Base-by-base conservation (phyloP, 1,140 invertebrate species). In the Frieseomelitta varia region DNA sequence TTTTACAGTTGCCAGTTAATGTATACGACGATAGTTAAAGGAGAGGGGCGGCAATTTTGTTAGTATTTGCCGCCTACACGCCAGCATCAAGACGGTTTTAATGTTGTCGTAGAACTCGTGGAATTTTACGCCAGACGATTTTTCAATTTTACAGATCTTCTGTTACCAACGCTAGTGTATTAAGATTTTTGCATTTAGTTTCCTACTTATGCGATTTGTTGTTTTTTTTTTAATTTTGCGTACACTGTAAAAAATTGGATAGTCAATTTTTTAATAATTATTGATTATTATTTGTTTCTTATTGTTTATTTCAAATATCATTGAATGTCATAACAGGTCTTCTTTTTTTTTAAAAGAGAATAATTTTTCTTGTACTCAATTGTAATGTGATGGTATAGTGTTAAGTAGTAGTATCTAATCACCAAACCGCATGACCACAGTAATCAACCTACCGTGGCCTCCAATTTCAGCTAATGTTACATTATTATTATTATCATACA, bases 321-420 rank as follows among this genome's bases (percentile, higher is more conserved):
- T 17, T 27, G 12, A 27, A 11, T 34, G 24, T 58, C 34, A 19
- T n/a, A 30, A 51, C 30, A 19, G 24, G 39, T 47, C 8, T 47
- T 47, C 30, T 58, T 71, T 24, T 53, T 76, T 65, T 39, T 68
- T 73, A 71, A 63, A n/a, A 39, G 2, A 78, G 24, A 63, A 77
- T 30, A 19, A 83, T 84, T 81, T 83, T 24, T 11, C 53, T 71
- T 72, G n/a, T 63, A 34, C 67, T 21, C 14, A 67, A 65, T 85
- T 67, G 53, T 19, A 87, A 84, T 84, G 81, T 87, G 79, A 78
- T 81, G 72, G 79, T 91, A 27, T 69, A 81, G 77, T 88, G 61
- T 92, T 87, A 76, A 90, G 80, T 90, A 53, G 73, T 69, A 81
- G 79, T 92, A 93, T 92, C 91, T 92, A 93, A 93, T 93, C 92